Evolutionary conservation across 2,888 invertebrate genomes (phyloP).

Genomic region (Argyra leucocephala): DNA sequence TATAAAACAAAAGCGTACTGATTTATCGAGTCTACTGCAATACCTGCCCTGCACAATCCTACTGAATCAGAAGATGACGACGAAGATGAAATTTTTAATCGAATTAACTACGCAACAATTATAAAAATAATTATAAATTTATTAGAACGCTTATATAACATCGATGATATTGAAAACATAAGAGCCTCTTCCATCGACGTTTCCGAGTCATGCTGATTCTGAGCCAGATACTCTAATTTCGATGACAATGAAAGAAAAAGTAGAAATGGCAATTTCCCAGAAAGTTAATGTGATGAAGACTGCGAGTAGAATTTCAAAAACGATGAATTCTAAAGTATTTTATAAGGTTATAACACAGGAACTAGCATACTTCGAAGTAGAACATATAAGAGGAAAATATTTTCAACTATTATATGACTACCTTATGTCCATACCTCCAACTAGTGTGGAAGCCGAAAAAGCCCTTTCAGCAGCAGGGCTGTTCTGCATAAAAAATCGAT

Average conservation of each 20-base stretch:
- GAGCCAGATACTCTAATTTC: neutral
- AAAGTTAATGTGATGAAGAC: slow-evolving; percentile 5
- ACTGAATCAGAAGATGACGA: slow-evolving; percentile 9
- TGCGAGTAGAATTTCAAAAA: slow-evolving; percentile 7
- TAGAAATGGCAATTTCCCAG: slow-evolving; percentile 8
- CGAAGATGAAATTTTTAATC: slow-evolving; percentile 4
- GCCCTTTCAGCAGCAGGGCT: slow-evolving; percentile 14
- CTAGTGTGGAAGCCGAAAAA: slow-evolving; percentile 13
- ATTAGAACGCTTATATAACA: slow-evolving; percentile 7
- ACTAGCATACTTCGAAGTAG: slow-evolving; percentile 8
- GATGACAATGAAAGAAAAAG: slow-evolving; percentile 7
- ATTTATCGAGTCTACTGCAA: slow-evolving; percentile 7
- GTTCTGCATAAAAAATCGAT: slow-evolving; percentile 14
- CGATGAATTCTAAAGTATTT: slow-evolving; percentile 5
- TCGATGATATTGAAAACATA: slow-evolving; percentile 5
- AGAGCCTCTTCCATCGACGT: neutral
- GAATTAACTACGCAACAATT: neutral
- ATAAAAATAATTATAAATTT: slow-evolving; percentile 8
- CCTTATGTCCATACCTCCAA: slow-evolving; percentile 10
- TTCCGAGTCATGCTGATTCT: slow-evolving; percentile 4
- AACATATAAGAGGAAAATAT: slow-evolving; percentile 9
- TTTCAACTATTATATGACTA: slow-evolving; percentile 7
- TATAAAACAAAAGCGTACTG: neutral
- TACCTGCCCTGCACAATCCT: slow-evolving; percentile 7
- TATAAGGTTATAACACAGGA: slow-evolving; percentile 7